These are phyloP conservation scores for Caenorhabditis sp. DNA, from an alignment of 2,888 invertebrate species.

Conservation along the genomic window DNA sequence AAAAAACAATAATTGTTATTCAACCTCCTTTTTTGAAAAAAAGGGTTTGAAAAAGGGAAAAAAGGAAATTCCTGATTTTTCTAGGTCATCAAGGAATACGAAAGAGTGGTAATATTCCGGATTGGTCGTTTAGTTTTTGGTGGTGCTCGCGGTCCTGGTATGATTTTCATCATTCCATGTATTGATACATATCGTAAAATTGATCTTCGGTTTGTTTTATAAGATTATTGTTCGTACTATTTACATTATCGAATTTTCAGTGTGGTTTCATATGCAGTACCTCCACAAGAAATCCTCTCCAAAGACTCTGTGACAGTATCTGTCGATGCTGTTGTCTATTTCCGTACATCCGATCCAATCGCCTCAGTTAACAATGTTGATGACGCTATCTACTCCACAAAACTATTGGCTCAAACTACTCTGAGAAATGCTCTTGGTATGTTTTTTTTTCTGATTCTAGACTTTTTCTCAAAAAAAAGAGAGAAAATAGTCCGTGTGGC, in stretches of 20 bases:
- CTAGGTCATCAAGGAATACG: slow-evolving; percentile 74
- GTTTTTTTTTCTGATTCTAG: neutral
- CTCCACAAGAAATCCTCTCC: slow-evolving; percentile 71
- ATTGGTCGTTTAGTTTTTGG: slow-evolving; percentile 82
- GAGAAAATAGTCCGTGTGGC: neutral
- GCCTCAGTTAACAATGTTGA: slow-evolving; percentile 71
- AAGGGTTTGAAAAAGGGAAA: neutral
- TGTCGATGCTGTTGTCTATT: slow-evolving; percentile 68
- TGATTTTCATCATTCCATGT: slow-evolving; percentile 95
- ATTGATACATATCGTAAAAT: slow-evolving; percentile 88
- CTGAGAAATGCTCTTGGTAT: slow-evolving; percentile 81
- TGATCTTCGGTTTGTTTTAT: slow-evolving; percentile 78
- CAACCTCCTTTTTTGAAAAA: neutral
- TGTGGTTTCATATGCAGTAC: slow-evolving; percentile 70
- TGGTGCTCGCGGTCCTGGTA: slow-evolving; percentile 81
- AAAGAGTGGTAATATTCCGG: slow-evolving; percentile 85
- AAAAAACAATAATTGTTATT: too few relatives aligned
- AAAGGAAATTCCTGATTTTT: slow-evolving; percentile 6
- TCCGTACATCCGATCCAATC: slow-evolving; percentile 68
- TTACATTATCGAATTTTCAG: slow-evolving; percentile 22
- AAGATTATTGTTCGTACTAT: neutral
- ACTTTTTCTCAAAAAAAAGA: neutral
- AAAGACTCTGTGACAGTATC: slow-evolving; percentile 70
- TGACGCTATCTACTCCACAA: slow-evolving; percentile 78
- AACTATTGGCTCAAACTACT: slow-evolving; percentile 75